A percentile compares a stretch with the other conserved stretches of the same genome.
Evolutionary conservation across 1,140 invertebrate genomes (phyloP).

Genomic region (Drosophila insularis): DNA sequence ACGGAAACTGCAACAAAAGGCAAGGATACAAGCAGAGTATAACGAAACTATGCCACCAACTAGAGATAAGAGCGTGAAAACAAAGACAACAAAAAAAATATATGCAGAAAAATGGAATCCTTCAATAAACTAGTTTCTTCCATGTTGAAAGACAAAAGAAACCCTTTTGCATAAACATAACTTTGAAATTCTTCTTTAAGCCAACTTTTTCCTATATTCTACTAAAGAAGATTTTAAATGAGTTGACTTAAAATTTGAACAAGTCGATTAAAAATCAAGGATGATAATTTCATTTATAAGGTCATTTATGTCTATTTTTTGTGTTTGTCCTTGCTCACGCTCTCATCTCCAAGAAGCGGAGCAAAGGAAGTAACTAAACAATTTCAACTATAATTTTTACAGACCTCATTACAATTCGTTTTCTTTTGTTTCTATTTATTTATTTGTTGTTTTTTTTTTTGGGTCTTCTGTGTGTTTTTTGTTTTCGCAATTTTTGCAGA

Average conservation of each 20-base stretch:
- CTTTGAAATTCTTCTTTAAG: no score
- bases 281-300: no score
- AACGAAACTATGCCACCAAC: conserved; percentile 3
- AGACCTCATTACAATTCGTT: conserved; percentile 32
- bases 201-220: no score
- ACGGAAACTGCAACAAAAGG: conserved; percentile 25
- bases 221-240: no score
- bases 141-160: background rate
- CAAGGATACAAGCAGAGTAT: conserved; percentile 9
- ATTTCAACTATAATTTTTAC: conserved; percentile 3
- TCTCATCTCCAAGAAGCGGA: background rate
- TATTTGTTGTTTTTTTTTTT: no score
- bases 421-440: background rate
- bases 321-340: background rate
- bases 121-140: background rate
- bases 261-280: no score
- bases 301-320: no score
- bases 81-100: no score
- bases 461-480: no score
- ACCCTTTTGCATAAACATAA: background rate
- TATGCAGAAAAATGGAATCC: background rate
- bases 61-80: conserved; percentile 2
- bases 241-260: no score
- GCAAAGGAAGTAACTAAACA: background rate
- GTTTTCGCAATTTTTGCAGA: background rate